Evolutionary conservation across 2,113 vertebrate species (phyloP).

Genomic region (Cryptomyrus ogoouensis): DNA sequence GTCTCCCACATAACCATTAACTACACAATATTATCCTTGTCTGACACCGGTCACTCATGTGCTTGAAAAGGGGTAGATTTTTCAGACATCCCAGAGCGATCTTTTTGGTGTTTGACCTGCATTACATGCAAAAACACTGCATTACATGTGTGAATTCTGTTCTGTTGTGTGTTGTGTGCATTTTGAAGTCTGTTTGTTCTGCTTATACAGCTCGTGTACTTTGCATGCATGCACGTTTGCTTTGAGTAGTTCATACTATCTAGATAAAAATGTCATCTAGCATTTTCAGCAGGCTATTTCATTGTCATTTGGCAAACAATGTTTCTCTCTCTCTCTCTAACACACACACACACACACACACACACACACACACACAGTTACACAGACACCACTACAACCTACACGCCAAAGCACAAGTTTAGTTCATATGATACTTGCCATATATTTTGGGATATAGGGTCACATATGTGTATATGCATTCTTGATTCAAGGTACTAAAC

Average conservation of each 20-base stretch:
- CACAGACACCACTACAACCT: not conserved
- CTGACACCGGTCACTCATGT: not conserved
- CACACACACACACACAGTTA: not conserved
- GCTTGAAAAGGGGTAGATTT: not conserved
- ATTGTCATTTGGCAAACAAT: not conserved
- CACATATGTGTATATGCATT: not conserved
- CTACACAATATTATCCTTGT: not conserved
- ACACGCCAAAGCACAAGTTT: not conserved
- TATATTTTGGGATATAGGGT: not conserved
- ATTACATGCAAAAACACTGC: not conserved
- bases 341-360: no score
- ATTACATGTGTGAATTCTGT: not conserved
- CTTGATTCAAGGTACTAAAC: not conserved
- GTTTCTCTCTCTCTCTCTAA: not conserved
- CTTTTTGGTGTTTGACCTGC: not conserved
- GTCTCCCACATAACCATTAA: not conserved
- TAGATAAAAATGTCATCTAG: not conserved
- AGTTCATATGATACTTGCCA: not conserved
- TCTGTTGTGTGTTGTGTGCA: not conserved
- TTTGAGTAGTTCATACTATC: not conserved
- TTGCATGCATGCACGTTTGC: not conserved
- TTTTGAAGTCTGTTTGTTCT: not conserved
- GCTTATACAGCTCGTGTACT: not conserved
- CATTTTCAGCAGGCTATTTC: not conserved
- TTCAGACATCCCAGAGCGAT: not conserved